Base-by-base conservation (phyloP, 2,888 invertebrate species). In the Muschampia staudingeri region DNA sequence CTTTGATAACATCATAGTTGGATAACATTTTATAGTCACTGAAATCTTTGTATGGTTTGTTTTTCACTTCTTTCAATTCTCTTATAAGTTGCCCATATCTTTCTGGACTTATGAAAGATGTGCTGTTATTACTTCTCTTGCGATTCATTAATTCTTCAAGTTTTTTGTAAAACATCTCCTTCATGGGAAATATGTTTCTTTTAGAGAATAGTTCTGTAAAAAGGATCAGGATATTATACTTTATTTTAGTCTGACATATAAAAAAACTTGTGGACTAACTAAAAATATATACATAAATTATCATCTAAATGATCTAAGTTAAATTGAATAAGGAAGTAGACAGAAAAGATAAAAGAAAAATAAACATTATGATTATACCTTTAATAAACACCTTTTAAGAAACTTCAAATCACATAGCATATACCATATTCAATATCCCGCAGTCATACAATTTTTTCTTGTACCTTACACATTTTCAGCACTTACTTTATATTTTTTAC, bases 1-100 rank as follows among this genome's bases (percentile, higher is more conserved):
- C 83, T 40, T 90, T 85, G 56, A 95, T 65, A 34, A 95, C 81
- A 84, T 95, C 95, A 85, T 95, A 96, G 83, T 89, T 94, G 0
- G 93, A 89, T 52, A 96, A 87, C 91, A 94, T 91, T 90, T 92
- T 94, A 56, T 91, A 95, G 80, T 96, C 96, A 30, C 94, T 92
- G 80, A 91, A 95, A 37, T 86, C 88, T 85, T 95, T 96, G 11
- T 87, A 42, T 25, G 37, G 19, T 84, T 94, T 94, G 11, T 80
- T 84, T 87, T 94, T 95, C 0, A 94, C 89, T 75, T 90, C 86
- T 76, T 93, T 93, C 9, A 95, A 87, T 82, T 95, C 94, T 40
- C 80, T 88, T 61, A 95, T 91, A n/a, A 95, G 93, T 2, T 95
- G 93, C 69, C 91, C 83, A 84, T 96, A 96, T 42, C 91, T 87